Evolutionary conservation across 2,797 vertebrate species (phyloP), one percentile per base, ranked within the genome.

Genomic region (Syngnathus acus): DNA sequence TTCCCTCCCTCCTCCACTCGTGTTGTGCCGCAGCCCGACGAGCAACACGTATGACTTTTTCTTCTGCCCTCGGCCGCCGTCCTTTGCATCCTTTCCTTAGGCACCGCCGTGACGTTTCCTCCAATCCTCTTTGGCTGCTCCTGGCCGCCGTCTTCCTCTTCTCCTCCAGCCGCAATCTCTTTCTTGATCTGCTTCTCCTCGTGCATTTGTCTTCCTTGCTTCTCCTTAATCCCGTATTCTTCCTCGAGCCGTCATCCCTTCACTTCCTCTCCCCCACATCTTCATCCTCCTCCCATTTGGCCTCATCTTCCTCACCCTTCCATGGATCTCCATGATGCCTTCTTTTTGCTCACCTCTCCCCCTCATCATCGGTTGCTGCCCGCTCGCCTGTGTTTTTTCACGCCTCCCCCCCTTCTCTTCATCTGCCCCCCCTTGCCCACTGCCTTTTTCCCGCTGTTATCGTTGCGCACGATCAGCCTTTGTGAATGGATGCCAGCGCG

Each of bases 401-500:
- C 10, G 0, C 13, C 51, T 21, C 5, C 7, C 51, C 4, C 4
- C n/a, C 19, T 10, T 23, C 4, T 4, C n/a, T 53, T 16, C 51
- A 9, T 21, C 32, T 59, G 2, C 11, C 21, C 8, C 40, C 3
- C 38, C 58, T 32, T 32, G 16, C 32, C 19, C 32, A 7, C 16
- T 9, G 7, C 19, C 17, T 37, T 39, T n/a, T 21, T 43, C 19
- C 60, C 40, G 32, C 21, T 21, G 13, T 45, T 57, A 57, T 57
- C 54, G 26, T 57, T 16, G 55, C 8, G 55, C 55, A 13, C 55
- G 5, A 62, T 62, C 60, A 26, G 60, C 60, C 42, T 45, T 43
- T 62, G 42, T 62, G 60, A 62, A 62, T 60, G 58, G 58, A 60
- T 42, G 58, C 32, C 38, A 5, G 58, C 10, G 58, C 58, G 11